A percentile compares a stretch with the other conserved stretches of the same genome.
phyloP scores from a whole-genome alignment of 2,888 invertebrate genomes.

The Nowickia ferox region DNA sequence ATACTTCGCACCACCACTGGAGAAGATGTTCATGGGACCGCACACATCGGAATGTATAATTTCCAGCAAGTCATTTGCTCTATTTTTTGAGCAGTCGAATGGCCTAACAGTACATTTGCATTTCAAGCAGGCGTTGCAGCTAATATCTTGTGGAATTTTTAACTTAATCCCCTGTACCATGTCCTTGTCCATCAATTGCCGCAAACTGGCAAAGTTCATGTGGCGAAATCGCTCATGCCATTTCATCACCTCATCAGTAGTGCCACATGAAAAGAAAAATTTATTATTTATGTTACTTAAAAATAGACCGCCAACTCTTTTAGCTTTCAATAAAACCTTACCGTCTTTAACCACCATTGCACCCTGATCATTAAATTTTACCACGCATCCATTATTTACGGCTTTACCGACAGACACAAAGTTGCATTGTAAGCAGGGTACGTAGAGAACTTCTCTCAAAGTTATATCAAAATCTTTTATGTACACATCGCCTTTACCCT shows the following conservation, averaged over 20 bases:
- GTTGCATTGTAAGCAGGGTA: constrained; percentile 22
- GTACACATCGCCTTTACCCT: constrained; percentile 19
- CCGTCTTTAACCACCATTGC: background rate
- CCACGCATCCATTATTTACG: background rate
- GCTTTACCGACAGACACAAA: constrained; percentile 28
- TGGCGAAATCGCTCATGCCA: too few relatives aligned
- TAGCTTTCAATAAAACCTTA: background rate
- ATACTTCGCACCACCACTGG: constrained; percentile 57
- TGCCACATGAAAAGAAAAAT: background rate
- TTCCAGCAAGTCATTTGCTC: constrained; percentile 9
- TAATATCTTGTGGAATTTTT: background rate
- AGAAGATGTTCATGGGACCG: constrained; percentile 51
- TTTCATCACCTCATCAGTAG: background rate
- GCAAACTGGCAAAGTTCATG: constrained; percentile 21
- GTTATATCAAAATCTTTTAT: constrained; percentile 26
- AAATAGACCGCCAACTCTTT: constrained; percentile 13
- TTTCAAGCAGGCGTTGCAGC: background rate
- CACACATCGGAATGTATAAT: constrained; percentile 58
- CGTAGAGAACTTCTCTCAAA: constrained; percentile 26
- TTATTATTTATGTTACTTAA: background rate
- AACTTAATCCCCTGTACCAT: background rate
- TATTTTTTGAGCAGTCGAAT: background rate
- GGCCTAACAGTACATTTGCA: background rate
- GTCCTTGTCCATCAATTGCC: background rate
- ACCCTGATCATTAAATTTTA: background rate